These are phyloP conservation scores for Platycheirus albimanus DNA, from an alignment of 2,888 invertebrate species.

Conservation along the genomic window DNA sequence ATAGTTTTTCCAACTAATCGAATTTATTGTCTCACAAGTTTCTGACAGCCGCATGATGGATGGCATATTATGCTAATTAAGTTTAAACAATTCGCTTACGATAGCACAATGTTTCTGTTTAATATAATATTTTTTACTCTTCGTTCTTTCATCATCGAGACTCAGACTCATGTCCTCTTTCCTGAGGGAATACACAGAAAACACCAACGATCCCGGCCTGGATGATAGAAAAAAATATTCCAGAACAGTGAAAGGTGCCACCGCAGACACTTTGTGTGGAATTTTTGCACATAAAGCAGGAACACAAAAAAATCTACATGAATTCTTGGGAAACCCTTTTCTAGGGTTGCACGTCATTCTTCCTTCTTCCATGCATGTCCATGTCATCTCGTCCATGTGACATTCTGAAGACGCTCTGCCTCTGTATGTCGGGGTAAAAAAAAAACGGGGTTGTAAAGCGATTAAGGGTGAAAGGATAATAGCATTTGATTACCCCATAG, in stretches of 20 bases:
- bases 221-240: not conserved
- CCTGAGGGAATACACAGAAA: slow-evolving; percentile 50
- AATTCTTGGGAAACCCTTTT: slow-evolving; percentile 55
- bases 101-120: slow-evolving; percentile 37
- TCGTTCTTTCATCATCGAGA: slow-evolving; percentile 12
- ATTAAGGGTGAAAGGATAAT: slow-evolving; percentile 28
- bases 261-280: slow-evolving; percentile 35
- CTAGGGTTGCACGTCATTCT: slow-evolving; percentile 29
- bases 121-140: not conserved
- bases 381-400: slow-evolving; percentile 39
- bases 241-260: slow-evolving; percentile 24
- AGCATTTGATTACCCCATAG: not conserved
- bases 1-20: slow-evolving; percentile 71
- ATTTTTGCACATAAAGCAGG: slow-evolving; percentile 20
- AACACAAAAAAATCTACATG: slow-evolving; percentile 2
- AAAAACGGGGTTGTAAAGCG: slow-evolving; percentile 39
- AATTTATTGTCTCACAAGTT: slow-evolving; percentile 73
- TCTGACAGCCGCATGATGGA: slow-evolving; percentile 73
- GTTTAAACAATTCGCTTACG: slow-evolving; percentile 71
- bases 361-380: too few species aligned
- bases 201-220: too few species aligned
- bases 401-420: slow-evolving; percentile 23
- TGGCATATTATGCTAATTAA: slow-evolving; percentile 74
- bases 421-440: not conserved
- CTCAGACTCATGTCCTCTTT: slow-evolving; percentile 27